Percentiles rank a stretch among this genome's conserved stretches.
These are phyloP conservation scores for Holothuria leucospilota DNA, from an alignment of 53 echinoderm and acorn worm species.

Conservation along the genomic window DNA sequence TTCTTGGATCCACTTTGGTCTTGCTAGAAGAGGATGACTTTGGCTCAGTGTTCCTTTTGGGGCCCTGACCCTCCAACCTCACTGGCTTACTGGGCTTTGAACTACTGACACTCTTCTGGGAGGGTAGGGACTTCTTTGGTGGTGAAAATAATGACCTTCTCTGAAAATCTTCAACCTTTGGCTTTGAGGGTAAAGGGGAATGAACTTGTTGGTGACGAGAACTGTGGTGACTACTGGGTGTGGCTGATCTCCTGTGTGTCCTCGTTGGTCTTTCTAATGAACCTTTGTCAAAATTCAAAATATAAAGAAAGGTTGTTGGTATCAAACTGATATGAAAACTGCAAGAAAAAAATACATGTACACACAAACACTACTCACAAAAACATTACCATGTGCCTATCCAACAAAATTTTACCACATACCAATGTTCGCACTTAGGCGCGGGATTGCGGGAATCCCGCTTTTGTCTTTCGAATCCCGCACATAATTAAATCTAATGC, in stretches of 20 bases:
- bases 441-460: too few relatives aligned
- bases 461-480: too few relatives aligned
- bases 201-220: conserved; percentile 1
- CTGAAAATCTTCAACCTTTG: conserved; percentile 39
- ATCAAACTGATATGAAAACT: too few relatives aligned
- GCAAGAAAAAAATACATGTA: too few relatives aligned
- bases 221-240: conserved; percentile 12
- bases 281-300: not conserved
- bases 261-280: conserved; percentile 15
- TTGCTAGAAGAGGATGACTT: conserved; percentile 56
- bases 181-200: conserved; percentile 32
- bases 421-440: too few relatives aligned
- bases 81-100: conserved; percentile 69
- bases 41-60: not conserved
- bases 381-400: too few relatives aligned
- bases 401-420: too few relatives aligned
- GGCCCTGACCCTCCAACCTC: conserved; percentile 28
- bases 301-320: not conserved
- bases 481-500: too few relatives aligned
- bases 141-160: not conserved
- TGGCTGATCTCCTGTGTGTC: not conserved
- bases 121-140: not conserved
- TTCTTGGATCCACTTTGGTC: conserved; percentile 19
- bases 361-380: too few relatives aligned
- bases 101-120: not conserved